Evolutionary conservation across 2,888 invertebrate genomes (phyloP), one percentile per base, ranked within the genome.

Genomic region (Athalia cordata): DNA sequence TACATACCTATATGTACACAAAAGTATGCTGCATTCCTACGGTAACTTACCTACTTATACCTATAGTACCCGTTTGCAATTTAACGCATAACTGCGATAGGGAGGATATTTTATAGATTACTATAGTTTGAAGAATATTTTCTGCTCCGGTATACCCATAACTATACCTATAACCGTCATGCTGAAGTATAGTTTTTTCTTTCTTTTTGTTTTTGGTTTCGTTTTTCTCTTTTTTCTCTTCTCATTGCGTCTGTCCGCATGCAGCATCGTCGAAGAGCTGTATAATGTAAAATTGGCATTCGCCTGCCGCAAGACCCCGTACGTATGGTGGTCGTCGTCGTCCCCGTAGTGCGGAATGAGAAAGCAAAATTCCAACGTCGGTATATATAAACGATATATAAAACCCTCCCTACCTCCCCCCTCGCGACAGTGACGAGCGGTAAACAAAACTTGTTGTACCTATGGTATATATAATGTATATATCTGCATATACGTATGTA

Each of bases 311-410:
- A 50, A 67, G 68, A 43, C n/a, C 29, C 29, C 9, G 47, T 11
- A 55, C 15, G 15, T 29, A 43, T 64, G 29, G 11, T 64, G 64
- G 13, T 47, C 47, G 43, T 11, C 11, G 65, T n/a, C 43, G 45
- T 5, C 11, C n/a, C 47, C 45, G 47, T n/a, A 5, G 5, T 57
- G 57, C 59, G 57, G 59, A 59, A 72, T 72, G 72, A 59, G 72
- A 72, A 59, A 72, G 72, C 72, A 72, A 72, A 72, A 72, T 72
- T 57, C 72, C 59, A 47, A 45, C 47, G 57, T 59, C 47, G 15
- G 52, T 29, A 29, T 9, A 8, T 13, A 43, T 59, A 13, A 57
- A 8, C 59, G 59, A 72, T 47, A 72, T 59, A 47, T 29, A 29
- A 29, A n/a, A n/a, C n/a, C n/a, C n/a, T n/a, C n/a, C n/a, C n/a